phyloP scores from a whole-genome alignment of 2,888 invertebrate species.

The Drosophila pegasa region DNA sequence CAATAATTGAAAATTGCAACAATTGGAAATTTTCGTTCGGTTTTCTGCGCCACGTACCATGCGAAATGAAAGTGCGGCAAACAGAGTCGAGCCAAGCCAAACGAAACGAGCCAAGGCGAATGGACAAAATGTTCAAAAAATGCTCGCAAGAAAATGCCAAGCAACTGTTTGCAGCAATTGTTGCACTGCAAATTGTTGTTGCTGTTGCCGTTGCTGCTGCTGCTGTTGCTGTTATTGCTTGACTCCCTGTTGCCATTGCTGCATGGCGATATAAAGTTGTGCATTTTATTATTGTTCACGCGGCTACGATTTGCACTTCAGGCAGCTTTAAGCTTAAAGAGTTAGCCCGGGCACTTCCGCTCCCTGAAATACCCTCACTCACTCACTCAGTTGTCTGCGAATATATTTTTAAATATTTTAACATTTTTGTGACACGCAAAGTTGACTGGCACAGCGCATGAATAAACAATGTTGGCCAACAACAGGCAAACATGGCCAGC shows the following conservation, averaged over 20 bases:
- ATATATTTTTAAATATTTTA: conserved; percentile 48
- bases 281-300: conserved; percentile 46
- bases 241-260: conserved; percentile 46
- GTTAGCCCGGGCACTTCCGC: not conserved
- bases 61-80: conserved; percentile 42
- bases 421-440: conserved; percentile 63
- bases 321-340: conserved; percentile 29
- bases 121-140: conserved; percentile 21
- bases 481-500: conserved; percentile 33
- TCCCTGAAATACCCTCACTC: not conserved
- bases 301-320: conserved; percentile 32
- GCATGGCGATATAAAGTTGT: conserved; percentile 48
- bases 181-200: conserved; percentile 19
- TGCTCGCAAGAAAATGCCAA: conserved; percentile 38
- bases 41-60: conserved; percentile 49
- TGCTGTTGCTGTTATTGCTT: conserved; percentile 12
- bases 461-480: conserved; percentile 53
- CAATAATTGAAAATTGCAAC: conserved; percentile 80
- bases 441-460: conserved; percentile 40
- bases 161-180: conserved; percentile 36
- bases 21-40: conserved; percentile 62
- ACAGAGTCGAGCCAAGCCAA: conserved; percentile 8
- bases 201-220: conserved; percentile 5
- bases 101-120: conserved; percentile 15
- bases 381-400: not conserved